These are phyloP conservation scores for Drosophila fuyamai DNA, from an alignment of 1,140 invertebrate genomes.

Conservation along the genomic window DNA sequence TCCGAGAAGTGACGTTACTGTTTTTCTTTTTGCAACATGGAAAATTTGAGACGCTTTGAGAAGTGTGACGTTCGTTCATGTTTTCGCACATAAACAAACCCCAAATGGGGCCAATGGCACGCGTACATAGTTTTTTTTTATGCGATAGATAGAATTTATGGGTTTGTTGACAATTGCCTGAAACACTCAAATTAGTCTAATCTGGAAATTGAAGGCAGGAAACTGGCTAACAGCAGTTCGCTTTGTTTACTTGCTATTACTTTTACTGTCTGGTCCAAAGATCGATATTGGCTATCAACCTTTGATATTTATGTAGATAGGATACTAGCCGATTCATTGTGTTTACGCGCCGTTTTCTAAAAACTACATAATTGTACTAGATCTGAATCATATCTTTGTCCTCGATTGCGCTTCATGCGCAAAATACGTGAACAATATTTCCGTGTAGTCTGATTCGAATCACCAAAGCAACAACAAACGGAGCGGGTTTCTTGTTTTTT, in stretches of 20 bases:
- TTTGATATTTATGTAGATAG: conserved; percentile 13
- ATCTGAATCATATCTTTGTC: conserved; percentile 34
- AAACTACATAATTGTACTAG: conserved; percentile 9
- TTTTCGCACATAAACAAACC: conserved; percentile 26
- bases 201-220: conserved; percentile 11
- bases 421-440: conserved; percentile 50
- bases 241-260: conserved; percentile 24
- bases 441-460: conserved; percentile 41
- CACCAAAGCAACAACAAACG: conserved; percentile 34
- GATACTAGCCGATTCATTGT: conserved; percentile 7
- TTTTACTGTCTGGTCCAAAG: conserved; percentile 42
- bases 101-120: conserved; percentile 28
- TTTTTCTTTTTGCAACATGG: neutral
- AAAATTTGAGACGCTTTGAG: conserved; percentile 2
- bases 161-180: conserved; percentile 37
- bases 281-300: conserved; percentile 42
- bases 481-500: conserved; percentile 40
- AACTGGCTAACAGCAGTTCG: conserved; percentile 9
- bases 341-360: conserved; percentile 16
- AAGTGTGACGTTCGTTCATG: neutral
- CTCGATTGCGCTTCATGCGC: conserved; percentile 44
- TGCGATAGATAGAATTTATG: conserved; percentile 36
- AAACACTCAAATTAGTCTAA: conserved; percentile 22
- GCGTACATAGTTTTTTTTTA: conserved; percentile 15
- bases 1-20: conserved; percentile 8